phyloP scores from a whole-genome alignment of 2,797 vertebrate species.

The Crax fasciolata region DNA sequence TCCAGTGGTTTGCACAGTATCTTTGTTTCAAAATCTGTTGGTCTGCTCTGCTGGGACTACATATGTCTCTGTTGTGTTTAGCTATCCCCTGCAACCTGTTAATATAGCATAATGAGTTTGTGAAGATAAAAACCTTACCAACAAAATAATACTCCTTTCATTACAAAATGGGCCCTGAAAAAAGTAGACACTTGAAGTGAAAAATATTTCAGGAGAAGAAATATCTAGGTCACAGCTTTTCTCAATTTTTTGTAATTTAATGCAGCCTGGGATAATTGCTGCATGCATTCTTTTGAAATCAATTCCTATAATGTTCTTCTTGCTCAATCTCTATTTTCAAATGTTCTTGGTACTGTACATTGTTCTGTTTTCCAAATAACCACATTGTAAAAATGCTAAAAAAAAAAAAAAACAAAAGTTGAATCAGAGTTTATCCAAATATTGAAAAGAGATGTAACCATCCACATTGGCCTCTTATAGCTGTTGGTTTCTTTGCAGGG shows the following conservation, averaged over 20 bases:
- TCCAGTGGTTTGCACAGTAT: constrained; percentile 51
- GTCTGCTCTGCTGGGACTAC: constrained; percentile 35
- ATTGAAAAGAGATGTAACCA: constrained; percentile 28
- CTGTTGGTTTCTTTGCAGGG: neutral
- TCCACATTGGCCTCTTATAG: neutral
- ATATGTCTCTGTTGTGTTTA: constrained; percentile 61
- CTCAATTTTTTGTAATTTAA: constrained; percentile 80
- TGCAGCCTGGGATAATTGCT: constrained; percentile 78
- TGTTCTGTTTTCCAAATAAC: constrained; percentile 69
- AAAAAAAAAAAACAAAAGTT: constrained; percentile 42
- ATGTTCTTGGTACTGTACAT: constrained; percentile 46
- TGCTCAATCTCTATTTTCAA: constrained; percentile 65
- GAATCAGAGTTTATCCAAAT: constrained; percentile 72
- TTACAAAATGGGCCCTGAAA: constrained; percentile 4
- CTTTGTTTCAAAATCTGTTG: constrained; percentile 56
- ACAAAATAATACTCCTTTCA: constrained; percentile 57
- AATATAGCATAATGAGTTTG: constrained; percentile 58
- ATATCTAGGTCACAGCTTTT: constrained; percentile 81
- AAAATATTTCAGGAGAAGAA: constrained; percentile 60
- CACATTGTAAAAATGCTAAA: constrained; percentile 47
- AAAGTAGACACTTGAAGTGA: constrained; percentile 34
- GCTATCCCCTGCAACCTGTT: constrained; percentile 72
- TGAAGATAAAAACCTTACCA: constrained; percentile 62
- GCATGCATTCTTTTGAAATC: constrained; percentile 74
- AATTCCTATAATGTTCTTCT: constrained; percentile 57